These are phyloP conservation scores for Anguilla megastoma DNA, from an alignment of 2,797 vertebrate genomes.

Conservation along the genomic window DNA sequence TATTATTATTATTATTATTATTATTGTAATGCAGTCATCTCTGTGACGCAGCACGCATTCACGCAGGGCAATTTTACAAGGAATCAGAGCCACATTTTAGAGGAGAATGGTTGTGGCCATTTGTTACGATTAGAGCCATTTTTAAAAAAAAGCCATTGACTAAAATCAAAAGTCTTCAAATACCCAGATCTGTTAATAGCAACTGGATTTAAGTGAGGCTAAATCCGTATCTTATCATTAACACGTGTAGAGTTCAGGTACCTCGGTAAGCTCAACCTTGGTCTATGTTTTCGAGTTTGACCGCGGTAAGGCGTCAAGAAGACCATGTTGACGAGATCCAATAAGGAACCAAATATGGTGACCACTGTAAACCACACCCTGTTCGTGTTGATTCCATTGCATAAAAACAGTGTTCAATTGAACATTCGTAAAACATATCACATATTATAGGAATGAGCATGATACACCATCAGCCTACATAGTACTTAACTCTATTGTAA, in stretches of 20 bases:
- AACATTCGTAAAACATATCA: neutral
- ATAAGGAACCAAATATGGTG: neutral
- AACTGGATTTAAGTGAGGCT: neutral
- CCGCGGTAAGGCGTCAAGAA: neutral
- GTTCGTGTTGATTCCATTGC: neutral
- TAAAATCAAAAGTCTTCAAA: neutral
- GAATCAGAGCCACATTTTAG: neutral
- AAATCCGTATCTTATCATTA: neutral
- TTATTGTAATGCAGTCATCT: neutral
- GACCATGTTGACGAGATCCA: constrained; percentile 13
- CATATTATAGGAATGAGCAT: neutral
- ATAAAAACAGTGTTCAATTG: neutral
- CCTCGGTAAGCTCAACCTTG: neutral
- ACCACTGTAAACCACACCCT: constrained; percentile 23
- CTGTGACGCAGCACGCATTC: neutral
- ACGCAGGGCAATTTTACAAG: neutral
- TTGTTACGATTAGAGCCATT: neutral
- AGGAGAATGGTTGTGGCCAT: neutral
- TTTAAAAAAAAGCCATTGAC: neutral
- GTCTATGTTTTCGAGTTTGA: neutral
- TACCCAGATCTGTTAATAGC: neutral
- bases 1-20: neutral
- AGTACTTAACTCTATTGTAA: neutral
- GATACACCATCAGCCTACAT: neutral
- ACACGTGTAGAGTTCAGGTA: neutral